phyloP scores from a whole-genome alignment of 2,113 vertebrate genomes.

The Thunnus thynnus region DNA sequence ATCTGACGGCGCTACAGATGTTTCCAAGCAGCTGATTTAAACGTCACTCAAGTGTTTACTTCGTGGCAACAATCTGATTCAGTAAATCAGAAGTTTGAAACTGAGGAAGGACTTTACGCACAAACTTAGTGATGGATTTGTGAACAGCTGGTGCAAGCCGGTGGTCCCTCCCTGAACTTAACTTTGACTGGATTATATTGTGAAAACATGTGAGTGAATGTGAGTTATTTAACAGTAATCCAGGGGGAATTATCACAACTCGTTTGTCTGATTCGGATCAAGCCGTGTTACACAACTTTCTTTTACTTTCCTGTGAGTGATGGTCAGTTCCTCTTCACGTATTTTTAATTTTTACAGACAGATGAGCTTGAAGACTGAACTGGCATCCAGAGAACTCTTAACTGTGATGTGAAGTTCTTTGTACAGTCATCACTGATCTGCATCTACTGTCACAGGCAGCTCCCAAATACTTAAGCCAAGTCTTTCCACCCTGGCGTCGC shows the following conservation, averaged over 20 bases:
- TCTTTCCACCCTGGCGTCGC: neutral
- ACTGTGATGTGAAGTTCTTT: conserved; percentile 7
- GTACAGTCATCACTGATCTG: conserved; percentile 1
- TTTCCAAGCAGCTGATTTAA: too few species aligned
- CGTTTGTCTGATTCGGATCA: neutral
- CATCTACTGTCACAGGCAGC: conserved; percentile 7
- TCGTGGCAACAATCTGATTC: too few species aligned
- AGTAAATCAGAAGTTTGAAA: too few species aligned
- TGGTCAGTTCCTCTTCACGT: neutral
- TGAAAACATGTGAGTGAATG: neutral
- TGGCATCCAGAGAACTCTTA: neutral
- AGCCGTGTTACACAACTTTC: neutral
- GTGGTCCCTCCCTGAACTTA: too few species aligned
- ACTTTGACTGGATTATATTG: too few species aligned
- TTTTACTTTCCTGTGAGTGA: neutral
- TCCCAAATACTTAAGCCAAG: conserved; percentile 12
- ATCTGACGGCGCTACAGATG: too few species aligned
- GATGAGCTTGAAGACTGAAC: neutral
- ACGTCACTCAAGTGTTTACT: too few species aligned
- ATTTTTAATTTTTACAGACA: neutral
- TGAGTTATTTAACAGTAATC: conserved; percentile 6
- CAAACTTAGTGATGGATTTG: too few species aligned
- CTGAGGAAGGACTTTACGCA: too few species aligned
- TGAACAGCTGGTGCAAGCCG: too few species aligned
- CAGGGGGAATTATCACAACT: neutral